A percentile compares a stretch with the other conserved stretches of the same genome.
phyloP scores from a whole-genome alignment of 2,113 vertebrate species.

The Tragelaphus strepsiceros region DNA sequence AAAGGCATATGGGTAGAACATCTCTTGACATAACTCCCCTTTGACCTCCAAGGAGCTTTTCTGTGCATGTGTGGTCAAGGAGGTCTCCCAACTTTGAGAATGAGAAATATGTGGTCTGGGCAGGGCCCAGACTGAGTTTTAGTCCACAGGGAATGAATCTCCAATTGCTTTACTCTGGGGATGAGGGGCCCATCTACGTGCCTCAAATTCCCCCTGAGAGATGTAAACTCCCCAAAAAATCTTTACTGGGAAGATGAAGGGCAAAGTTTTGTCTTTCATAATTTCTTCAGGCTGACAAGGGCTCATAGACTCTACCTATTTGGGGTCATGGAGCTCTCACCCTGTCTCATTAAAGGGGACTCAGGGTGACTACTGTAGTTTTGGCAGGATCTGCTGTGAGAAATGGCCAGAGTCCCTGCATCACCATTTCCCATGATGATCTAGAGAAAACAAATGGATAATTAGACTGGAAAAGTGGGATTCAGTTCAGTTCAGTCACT shows the following conservation, averaged over 20 bases:
- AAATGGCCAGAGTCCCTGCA: neutral
- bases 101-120: neutral
- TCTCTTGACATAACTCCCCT: neutral
- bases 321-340: neutral
- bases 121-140: neutral
- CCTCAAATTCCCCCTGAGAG: neutral
- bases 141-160: neutral
- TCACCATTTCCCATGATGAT: neutral
- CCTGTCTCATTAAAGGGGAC: neutral
- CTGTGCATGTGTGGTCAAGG: neutral
- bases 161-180: neutral
- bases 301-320: neutral
- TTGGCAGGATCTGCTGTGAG: neutral
- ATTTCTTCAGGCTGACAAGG: neutral
- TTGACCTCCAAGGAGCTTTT: neutral
- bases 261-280: neutral
- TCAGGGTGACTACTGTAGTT: neutral
- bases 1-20: neutral
- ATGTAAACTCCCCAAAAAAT: neutral
- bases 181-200: neutral
- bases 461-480: neutral
- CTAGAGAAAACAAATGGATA: neutral
- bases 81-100: neutral
- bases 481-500: neutral
- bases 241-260: neutral